These are phyloP conservation scores for Orgyia antiqua DNA, from an alignment of 2,888 invertebrate species.

Conservation along the genomic window DNA sequence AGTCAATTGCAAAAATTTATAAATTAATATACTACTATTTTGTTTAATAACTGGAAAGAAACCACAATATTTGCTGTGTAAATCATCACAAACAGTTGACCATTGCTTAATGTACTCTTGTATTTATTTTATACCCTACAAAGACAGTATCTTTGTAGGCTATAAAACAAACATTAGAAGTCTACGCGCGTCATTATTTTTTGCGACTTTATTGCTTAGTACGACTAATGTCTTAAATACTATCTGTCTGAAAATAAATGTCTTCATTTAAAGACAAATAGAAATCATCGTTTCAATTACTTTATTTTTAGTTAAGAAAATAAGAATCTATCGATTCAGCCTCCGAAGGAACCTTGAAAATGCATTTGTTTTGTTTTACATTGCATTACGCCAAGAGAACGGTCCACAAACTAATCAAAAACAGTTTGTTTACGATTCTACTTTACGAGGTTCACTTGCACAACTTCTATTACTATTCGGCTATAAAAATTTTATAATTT, in stretches of 20 bases:
- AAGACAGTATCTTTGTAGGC: too few relatives aligned
- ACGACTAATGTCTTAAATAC: conserved; percentile 7
- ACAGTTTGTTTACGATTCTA: conserved; percentile 56
- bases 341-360: conserved; percentile 22
- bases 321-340: conserved; percentile 9
- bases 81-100: too few relatives aligned
- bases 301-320: conserved; percentile 10
- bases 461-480: conserved; percentile 42
- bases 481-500: conserved; percentile 37
- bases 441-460: conserved; percentile 53
- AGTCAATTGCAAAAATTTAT: too few relatives aligned
- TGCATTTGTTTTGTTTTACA: conserved; percentile 22
- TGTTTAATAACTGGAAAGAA: too few relatives aligned
- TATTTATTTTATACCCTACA: too few relatives aligned
- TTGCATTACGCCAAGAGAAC: conserved; percentile 26
- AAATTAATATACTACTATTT: too few relatives aligned
- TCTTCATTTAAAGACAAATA: too few relatives aligned
- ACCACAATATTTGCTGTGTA: too few relatives aligned
- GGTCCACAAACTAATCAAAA: conserved; percentile 48
- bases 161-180: too few relatives aligned
- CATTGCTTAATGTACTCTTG: too few relatives aligned
- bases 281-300: conserved; percentile 4
- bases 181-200: too few relatives aligned
- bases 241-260: too few relatives aligned
- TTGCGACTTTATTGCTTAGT: background rate